Conservation (phyloP, 2,797 vertebrate genomes). For the Selene dorsalis region DNA sequence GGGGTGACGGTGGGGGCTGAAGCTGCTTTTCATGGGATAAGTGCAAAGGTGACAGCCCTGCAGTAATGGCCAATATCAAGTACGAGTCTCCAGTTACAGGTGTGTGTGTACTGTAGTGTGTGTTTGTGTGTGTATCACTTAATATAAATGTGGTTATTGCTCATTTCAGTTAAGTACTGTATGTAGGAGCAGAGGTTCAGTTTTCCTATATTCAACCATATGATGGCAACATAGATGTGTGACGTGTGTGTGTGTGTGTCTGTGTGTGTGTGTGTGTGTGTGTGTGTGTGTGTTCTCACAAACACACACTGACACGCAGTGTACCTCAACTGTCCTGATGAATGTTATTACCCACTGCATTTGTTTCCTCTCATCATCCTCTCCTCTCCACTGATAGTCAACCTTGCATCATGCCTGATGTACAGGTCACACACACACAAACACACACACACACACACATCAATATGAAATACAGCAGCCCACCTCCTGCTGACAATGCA, state of each 20-base stretch:
- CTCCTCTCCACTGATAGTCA: constrained; percentile 31
- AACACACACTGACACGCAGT: constrained; percentile 27
- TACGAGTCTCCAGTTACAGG: constrained; percentile 34
- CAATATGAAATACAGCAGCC: constrained; percentile 39
- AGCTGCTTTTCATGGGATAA: constrained; percentile 41
- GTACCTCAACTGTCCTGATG: constrained; percentile 51
- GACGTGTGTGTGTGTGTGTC: background rate
- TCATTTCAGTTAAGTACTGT: constrained; percentile 56
- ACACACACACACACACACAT: constrained; percentile 21
- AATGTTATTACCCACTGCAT: constrained; percentile 60
- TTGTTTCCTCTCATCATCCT: constrained; percentile 56
- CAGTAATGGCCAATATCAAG: constrained; percentile 56
- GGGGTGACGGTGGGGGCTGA: background rate
- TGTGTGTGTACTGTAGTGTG: background rate
- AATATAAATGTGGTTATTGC: constrained; percentile 36
- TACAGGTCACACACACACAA: constrained; percentile 23
- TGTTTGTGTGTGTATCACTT: constrained; percentile 27
- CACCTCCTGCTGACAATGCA: constrained; percentile 59
- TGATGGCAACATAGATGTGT: constrained; percentile 13
- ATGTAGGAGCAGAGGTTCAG: constrained; percentile 27
- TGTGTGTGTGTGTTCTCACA: constrained; percentile 6
- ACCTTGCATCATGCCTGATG: constrained; percentile 33
- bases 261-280: constrained; percentile 12
- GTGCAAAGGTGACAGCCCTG: constrained; percentile 39
- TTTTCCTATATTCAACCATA: constrained; percentile 53